phyloP scores from a whole-genome alignment of 2,888 invertebrate genomes.

The Flabesymbios commensalis region DNA sequence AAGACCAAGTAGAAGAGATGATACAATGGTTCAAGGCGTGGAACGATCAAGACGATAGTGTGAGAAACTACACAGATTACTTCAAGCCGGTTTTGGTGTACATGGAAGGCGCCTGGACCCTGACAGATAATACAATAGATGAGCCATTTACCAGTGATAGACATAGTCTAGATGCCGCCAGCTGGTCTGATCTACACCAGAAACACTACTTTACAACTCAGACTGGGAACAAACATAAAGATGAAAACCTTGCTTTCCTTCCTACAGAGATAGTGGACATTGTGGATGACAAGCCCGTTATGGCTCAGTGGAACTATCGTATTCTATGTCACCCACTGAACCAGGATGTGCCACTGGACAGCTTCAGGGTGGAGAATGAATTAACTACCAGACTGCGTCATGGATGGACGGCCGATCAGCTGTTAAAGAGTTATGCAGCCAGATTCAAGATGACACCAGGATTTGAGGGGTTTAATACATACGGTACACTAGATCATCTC shows the following conservation, averaged over 20 bases:
- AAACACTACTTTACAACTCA: neutral
- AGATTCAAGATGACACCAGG: slow-evolving; percentile 9
- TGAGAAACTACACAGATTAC: slow-evolving; percentile 43
- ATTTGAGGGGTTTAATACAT: neutral
- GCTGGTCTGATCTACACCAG: neutral
- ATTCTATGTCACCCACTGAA: slow-evolving; percentile 42
- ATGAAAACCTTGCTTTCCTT: slow-evolving; percentile 39
- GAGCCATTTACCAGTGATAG: slow-evolving; percentile 1
- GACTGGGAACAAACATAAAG: neutral
- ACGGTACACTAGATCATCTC: slow-evolving; percentile 34
- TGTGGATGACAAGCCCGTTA: slow-evolving; percentile 25
- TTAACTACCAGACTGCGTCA: slow-evolving; percentile 30
- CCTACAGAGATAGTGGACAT: slow-evolving; percentile 40
- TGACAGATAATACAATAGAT: slow-evolving; percentile 5
- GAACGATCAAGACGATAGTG: slow-evolving; percentile 37
- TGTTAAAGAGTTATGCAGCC: neutral
- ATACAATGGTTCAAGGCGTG: slow-evolving; percentile 50
- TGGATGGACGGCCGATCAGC: neutral
- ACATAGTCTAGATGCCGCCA: slow-evolving; percentile 1
- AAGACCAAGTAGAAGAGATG: slow-evolving; percentile 38
- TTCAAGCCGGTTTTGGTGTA: slow-evolving; percentile 49
- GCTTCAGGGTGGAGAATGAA: slow-evolving; percentile 41
- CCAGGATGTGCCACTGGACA: slow-evolving; percentile 34
- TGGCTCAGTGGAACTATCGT: slow-evolving; percentile 36
- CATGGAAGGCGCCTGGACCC: slow-evolving; percentile 51